Base-by-base conservation (phyloP, 2,113 vertebrate species). In the Chaetops frenatus region DNA sequence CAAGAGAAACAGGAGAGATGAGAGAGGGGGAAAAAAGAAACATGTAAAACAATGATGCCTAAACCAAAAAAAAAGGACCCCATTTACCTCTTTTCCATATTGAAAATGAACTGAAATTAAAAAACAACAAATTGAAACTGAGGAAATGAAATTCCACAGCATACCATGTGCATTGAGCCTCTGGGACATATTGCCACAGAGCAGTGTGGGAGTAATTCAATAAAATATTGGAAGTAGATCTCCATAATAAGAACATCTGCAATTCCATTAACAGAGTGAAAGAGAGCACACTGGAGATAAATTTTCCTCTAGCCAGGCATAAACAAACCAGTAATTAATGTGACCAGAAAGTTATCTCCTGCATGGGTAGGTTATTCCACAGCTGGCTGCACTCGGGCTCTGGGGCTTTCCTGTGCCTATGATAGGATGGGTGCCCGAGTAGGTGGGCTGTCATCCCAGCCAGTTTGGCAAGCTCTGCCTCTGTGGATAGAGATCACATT, bases 131-230 rank as follows among this genome's bases (percentile, higher is more conserved):
- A 94, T 92, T 90, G 86, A 91, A 94, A 74, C 7, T 0, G 40
- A 94, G 92, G 88, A 93, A 96, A 95, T 96, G 8, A 94, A 96
- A 95, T 88, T 94, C 88, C 72, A 78, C 10, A 1, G 80, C 95
- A 86, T 36, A 83, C 76, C 62, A 54, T 35, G 85, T 15, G 5
- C 80, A 78, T 31, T 16, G 51, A 94, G 67, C 92, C 95, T 74
- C 80, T 69, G 80, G 91, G 94, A 92, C 45, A 57, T 60, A 31
- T 17, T 73, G 86, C 92, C 91, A 83, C 94, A 86, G 83, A 81
- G 86, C 91, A 93, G 40, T 3, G 72, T 77, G 83, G 96, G 86
- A 95, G 67, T 81, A 90, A 93, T 83, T 93, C 86, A 83, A 44
- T 94, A 86, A 92, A 96, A 74, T 50, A 74, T 28, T 81, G 88